A percentile compares a stretch with the other conserved stretches of the same genome.
These are phyloP conservation scores for Dexiosoma caninum DNA, from an alignment of 2,888 invertebrate genomes.

Conservation along the genomic window DNA sequence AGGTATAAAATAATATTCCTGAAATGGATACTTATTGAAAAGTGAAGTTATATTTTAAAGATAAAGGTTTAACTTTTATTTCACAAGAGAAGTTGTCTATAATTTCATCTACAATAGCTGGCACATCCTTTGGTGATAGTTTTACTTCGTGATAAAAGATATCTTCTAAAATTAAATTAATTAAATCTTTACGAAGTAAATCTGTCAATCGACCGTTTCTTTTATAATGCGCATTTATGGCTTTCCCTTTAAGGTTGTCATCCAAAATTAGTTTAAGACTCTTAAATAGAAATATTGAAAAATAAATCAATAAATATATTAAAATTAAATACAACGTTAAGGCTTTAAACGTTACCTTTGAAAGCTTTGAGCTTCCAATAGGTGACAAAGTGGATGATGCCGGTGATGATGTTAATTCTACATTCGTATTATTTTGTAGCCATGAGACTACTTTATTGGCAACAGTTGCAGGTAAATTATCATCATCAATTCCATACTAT, in stretches of 20 bases:
- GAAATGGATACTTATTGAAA: background rate
- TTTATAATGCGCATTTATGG: constrained; percentile 9
- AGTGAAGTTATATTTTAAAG: background rate
- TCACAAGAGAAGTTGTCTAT: too few species aligned
- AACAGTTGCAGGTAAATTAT: constrained; percentile 18
- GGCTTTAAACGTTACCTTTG: constrained; percentile 11
- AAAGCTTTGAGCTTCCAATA: constrained; percentile 7
- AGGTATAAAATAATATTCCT: constrained; percentile 46
- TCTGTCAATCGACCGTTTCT: background rate
- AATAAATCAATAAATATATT: too few species aligned
- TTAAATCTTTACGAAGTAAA: too few species aligned
- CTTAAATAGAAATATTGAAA: constrained; percentile 11
- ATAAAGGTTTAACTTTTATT: background rate
- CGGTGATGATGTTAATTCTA: background rate
- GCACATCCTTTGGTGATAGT: too few species aligned
- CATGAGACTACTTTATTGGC: constrained; percentile 27
- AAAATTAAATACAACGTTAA: too few species aligned
- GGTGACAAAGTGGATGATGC: constrained; percentile 18
- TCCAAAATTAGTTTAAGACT: constrained; percentile 3
- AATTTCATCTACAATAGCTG: too few species aligned
- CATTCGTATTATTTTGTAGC: constrained; percentile 24
- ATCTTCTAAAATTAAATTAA: too few species aligned
- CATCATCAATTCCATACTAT: constrained; percentile 12
- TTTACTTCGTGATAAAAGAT: too few species aligned
- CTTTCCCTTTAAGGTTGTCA: constrained; percentile 16